phyloP scores from a whole-genome alignment of 2,888 invertebrate genomes.

The Cantharis flavilabris region DNA sequence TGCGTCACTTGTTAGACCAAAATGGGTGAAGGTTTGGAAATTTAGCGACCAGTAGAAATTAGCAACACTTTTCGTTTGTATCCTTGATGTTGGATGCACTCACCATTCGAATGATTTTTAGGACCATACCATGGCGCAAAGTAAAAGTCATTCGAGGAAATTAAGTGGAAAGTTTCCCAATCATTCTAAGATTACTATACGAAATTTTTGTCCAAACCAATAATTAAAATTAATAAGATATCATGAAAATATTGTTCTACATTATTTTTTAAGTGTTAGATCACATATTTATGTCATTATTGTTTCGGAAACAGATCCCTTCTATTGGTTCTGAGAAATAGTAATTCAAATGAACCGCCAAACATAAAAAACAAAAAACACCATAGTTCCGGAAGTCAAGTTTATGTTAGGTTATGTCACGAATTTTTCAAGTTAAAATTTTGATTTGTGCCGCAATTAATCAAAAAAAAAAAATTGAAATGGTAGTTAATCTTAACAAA shows the following conservation, averaged over 20 bases:
- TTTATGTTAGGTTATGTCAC: too few relatives aligned
- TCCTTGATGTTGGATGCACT: neutral
- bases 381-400: too few relatives aligned
- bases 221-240: neutral
- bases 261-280: neutral
- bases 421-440: too few relatives aligned
- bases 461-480: too few relatives aligned
- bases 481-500: too few relatives aligned
- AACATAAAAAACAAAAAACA: too few relatives aligned
- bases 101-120: neutral
- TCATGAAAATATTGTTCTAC: neutral
- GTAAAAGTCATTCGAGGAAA: neutral
- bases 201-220: neutral
- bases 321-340: too few relatives aligned
- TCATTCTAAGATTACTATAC: neutral
- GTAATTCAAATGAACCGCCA: too few relatives aligned
- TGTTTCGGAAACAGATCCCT: too few relatives aligned
- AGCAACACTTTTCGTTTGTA: neutral
- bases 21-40: neutral
- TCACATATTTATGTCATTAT: too few relatives aligned
- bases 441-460: too few relatives aligned
- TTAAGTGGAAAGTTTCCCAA: neutral
- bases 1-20: neutral
- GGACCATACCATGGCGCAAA: neutral
- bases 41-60: neutral